phyloP scores from a whole-genome alignment of 2,888 invertebrate species.

The Macropis europaea region DNA sequence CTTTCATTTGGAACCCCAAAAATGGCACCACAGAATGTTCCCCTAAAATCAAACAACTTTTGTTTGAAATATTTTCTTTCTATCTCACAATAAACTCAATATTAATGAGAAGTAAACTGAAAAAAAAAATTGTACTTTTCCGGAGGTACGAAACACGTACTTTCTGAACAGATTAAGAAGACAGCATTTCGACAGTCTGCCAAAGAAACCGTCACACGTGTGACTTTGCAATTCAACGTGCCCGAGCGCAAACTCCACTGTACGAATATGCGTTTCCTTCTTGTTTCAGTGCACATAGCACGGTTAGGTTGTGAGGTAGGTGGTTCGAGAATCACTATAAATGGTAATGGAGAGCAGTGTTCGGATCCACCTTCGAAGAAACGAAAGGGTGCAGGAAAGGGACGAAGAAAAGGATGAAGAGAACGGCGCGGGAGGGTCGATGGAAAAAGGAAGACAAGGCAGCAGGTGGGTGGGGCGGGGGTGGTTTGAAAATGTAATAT shows the following conservation, averaged over 20 bases:
- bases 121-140: too few relatives aligned
- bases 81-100: too few relatives aligned
- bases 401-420: constrained; percentile 21
- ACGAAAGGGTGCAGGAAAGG: constrained; percentile 44
- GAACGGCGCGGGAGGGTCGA: background rate
- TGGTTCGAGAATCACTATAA: constrained; percentile 79
- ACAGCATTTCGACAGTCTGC: constrained; percentile 12
- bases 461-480: constrained; percentile 23
- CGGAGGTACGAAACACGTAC: too few relatives aligned
- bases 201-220: constrained; percentile 26
- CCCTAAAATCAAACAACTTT: too few relatives aligned
- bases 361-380: constrained; percentile 45
- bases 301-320: constrained; percentile 59
- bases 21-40: too few relatives aligned
- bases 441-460: constrained; percentile 1
- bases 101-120: too few relatives aligned
- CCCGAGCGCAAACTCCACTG: constrained; percentile 7
- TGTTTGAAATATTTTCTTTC: too few relatives aligned
- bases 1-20: too few relatives aligned
- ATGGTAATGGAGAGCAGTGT: constrained; percentile 77
- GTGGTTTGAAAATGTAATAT: constrained; percentile 75
- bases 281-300: constrained; percentile 42
- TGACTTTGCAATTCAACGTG: constrained; percentile 44
- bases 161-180: too few relatives aligned
- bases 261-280: constrained; percentile 53